Percentiles rank a stretch among this genome's conserved stretches.
These are phyloP conservation scores for Aporophyla nigra DNA, from an alignment of 2,888 invertebrate species.

Conservation along the genomic window DNA sequence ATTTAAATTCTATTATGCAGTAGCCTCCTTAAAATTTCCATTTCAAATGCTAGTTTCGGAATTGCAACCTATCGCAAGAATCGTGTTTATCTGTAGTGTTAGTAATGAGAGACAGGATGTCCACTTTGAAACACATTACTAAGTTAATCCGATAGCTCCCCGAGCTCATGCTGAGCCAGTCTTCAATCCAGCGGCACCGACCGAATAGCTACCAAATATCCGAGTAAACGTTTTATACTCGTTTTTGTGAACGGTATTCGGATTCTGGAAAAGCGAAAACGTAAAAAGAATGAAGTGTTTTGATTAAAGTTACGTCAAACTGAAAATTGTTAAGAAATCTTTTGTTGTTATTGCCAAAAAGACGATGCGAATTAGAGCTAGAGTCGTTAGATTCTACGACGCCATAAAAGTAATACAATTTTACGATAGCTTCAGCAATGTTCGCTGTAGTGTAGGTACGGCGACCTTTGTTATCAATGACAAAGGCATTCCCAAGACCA, in stretches of 20 bases:
- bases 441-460: neutral
- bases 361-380: conserved; percentile 26
- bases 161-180: conserved; percentile 21
- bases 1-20: neutral
- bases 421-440: conserved; percentile 21
- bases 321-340: conserved; percentile 5
- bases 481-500: conserved; percentile 13
- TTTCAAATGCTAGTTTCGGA: neutral
- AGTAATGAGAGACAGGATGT: conserved; percentile 9
- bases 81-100: conserved; percentile 10
- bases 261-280: conserved; percentile 31
- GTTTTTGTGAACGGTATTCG: conserved; percentile 33
- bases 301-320: conserved; percentile 13
- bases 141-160: conserved; percentile 33
- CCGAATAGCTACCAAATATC: conserved; percentile 32
- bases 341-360: conserved; percentile 17
- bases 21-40: neutral
- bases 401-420: conserved; percentile 35
- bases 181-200: neutral
- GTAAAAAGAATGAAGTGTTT: conserved; percentile 11
- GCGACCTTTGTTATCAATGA: conserved; percentile 23
- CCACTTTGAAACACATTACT: conserved; percentile 18
- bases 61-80: neutral
- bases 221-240: conserved; percentile 27
- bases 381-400: conserved; percentile 31